Base-by-base conservation (phyloP, 2,113 vertebrate genomes). In the Brachyhypopomus occidentalis region DNA sequence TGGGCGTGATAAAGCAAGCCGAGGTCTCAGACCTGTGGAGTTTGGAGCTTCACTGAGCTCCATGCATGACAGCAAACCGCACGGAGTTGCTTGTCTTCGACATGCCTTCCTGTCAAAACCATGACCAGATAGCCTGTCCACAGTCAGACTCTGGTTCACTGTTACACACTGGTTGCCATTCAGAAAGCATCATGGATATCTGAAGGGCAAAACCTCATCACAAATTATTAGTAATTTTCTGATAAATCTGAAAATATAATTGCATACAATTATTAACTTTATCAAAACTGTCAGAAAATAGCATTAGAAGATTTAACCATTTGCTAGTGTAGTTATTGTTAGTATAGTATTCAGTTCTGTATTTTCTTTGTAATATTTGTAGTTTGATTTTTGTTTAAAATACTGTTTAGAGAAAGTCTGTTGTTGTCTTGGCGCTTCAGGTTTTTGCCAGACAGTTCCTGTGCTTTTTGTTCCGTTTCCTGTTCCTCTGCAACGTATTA, bases 401-500 rank as follows among this genome's bases (percentile, higher is more conserved):
- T 22, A 56, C 2, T 22, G 69, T 64, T 84, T 58, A 34, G 76
- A 45, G 22, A 27, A 22, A 27, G 16, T 76, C 59, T 73, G 72
- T 30, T 85, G 83, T 82, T 85, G 48, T 64, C 84, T 76, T 88
- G 86, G 89, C 82, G 88, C 86, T 74, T 45, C 36, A 76, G 79
- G 59, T 81, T 90, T 83, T 76, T 85, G 87, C 87, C 84, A 41
- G 64, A 83, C 62, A 77, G 87, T 87, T 88, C 86, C 88, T 86
- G 88, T 72, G 84, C 90, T 92, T 85, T 93, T 94, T 88, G 90
- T 90, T 89, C 86, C 85, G 83, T 88, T 92, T 95, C 95, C 93
- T 88, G 86, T 86, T 86, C 17, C 87, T 92, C 88, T 88, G 87
- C 93, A 93, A 92, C 62, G 76, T 77, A 82, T 84, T 92, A 80